A percentile compares a stretch with the other conserved stretches of the same genome.
phyloP scores from a whole-genome alignment of 30 jellyfish, hydroid and myxozoan genomes.

The Rhopilema esculentum region DNA sequence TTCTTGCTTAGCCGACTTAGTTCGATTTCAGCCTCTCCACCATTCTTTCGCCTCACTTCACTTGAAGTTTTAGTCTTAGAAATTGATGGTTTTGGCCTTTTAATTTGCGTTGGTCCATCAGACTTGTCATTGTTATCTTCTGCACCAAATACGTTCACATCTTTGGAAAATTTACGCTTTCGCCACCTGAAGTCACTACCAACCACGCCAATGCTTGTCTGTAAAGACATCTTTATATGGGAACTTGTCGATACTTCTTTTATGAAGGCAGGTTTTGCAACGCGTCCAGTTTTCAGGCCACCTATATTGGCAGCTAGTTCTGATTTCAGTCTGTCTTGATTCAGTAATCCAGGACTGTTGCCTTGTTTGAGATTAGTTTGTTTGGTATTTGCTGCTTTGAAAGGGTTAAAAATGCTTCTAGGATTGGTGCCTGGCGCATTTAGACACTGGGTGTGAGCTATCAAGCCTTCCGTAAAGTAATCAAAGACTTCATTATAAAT shows the following conservation, averaged over 20 bases:
- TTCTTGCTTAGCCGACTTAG: not conserved
- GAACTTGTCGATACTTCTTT: not conserved
- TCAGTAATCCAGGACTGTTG: not conserved
- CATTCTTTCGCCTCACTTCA: not conserved
- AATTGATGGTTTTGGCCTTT: not conserved
- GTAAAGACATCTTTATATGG: not conserved
- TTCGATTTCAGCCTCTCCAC: not conserved
- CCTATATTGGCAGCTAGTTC: not conserved
- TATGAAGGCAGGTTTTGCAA: not conserved
- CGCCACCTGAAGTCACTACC: conserved; percentile 1
- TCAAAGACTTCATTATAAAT: conserved; percentile 33
- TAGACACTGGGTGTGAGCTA: conserved; percentile 30
- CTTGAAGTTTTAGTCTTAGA: not conserved
- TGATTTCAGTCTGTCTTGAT: not conserved
- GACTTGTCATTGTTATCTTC: not conserved
- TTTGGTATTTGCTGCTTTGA: not conserved
- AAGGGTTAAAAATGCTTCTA: conserved; percentile 22
- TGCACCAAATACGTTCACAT: not conserved
- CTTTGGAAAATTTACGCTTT: not conserved
- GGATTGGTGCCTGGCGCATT: not conserved
- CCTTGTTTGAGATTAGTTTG: not conserved
- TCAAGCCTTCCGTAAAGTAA: conserved; percentile 24
- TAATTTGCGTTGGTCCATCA: not conserved
- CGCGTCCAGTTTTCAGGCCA: not conserved
- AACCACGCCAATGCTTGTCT: conserved; percentile 1